Conservation (phyloP, 2,888 invertebrate species). For the Nephrocerus scutellatus region DNA sequence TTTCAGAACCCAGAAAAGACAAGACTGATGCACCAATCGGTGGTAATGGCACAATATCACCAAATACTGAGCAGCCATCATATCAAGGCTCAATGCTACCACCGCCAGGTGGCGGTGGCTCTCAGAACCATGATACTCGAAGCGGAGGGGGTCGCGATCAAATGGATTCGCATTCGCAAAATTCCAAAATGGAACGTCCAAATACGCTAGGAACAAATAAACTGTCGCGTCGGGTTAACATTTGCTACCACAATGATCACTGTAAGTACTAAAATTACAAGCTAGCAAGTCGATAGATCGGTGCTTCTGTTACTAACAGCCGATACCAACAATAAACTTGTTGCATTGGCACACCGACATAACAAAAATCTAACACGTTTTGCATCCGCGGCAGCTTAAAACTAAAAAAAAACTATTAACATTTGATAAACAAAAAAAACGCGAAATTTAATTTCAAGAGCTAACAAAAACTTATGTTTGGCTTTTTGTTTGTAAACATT, state of each 20-base stretch:
- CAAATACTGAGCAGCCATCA: slow-evolving; percentile 52
- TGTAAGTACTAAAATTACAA: slow-evolving; percentile 49
- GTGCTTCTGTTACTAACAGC: too few species aligned
- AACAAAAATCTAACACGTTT: slow-evolving; percentile 7
- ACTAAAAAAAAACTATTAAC: too few species aligned
- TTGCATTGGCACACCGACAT: slow-evolving; percentile 7
- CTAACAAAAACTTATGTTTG: too few species aligned
- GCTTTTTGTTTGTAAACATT: too few species aligned
- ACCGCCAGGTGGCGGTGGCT: slow-evolving; percentile 48
- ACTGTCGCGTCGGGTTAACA: slow-evolving; percentile 62
- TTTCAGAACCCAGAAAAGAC: slow-evolving; percentile 88
- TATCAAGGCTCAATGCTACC: slow-evolving; percentile 45
- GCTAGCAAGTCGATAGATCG: slow-evolving; percentile 13
- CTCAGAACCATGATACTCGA: slow-evolving; percentile 39
- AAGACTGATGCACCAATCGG: slow-evolving; percentile 65
- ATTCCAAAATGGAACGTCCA: slow-evolving; percentile 68
- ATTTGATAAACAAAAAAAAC: too few species aligned
- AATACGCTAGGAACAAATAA: slow-evolving; percentile 71
- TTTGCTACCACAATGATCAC: slow-evolving; percentile 75
- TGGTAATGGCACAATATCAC: slow-evolving; percentile 58
- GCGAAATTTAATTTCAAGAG: too few species aligned
- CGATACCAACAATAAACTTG: too few species aligned
- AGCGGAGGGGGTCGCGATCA: slow-evolving; percentile 31
- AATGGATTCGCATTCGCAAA: slow-evolving; percentile 33
- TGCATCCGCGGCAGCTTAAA: background rate